These are phyloP conservation scores for Malacoraja senta DNA, from an alignment of 2,797 vertebrate species.

Conservation along the genomic window DNA sequence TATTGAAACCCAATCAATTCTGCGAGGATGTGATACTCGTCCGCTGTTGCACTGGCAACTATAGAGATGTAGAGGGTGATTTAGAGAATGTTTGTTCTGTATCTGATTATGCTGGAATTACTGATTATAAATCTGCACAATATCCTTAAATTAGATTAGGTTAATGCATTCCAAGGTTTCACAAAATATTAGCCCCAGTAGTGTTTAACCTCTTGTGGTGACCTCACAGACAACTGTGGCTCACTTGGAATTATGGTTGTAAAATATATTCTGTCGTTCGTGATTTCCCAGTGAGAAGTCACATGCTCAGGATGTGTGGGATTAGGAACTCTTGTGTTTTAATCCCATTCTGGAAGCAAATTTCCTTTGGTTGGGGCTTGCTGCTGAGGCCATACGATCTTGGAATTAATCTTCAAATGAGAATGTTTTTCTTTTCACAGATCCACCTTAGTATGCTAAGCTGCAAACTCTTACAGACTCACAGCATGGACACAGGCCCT, in stretches of 20 bases:
- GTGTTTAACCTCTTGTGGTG: not conserved
- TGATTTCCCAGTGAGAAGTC: not conserved
- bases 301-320: not conserved
- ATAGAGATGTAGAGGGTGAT: not conserved
- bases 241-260: not conserved
- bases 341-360: not conserved
- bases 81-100: not conserved
- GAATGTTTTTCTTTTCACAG: not conserved
- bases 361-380: not conserved
- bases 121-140: not conserved
- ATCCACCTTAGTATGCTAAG: not conserved
- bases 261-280: not conserved
- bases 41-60: not conserved
- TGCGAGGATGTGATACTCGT: not conserved
- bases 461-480: too few relatives aligned
- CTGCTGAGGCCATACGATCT: not conserved
- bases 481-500: too few relatives aligned
- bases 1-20: slow-evolving; percentile 10
- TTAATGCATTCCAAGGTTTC: not conserved
- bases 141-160: not conserved
- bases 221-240: not conserved
- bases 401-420: not conserved
- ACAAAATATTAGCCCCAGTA: not conserved
- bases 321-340: not conserved
- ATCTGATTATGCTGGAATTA: not conserved